Conservation (phyloP, 1,140 invertebrate genomes). For the Acarapis woodi region DNA sequence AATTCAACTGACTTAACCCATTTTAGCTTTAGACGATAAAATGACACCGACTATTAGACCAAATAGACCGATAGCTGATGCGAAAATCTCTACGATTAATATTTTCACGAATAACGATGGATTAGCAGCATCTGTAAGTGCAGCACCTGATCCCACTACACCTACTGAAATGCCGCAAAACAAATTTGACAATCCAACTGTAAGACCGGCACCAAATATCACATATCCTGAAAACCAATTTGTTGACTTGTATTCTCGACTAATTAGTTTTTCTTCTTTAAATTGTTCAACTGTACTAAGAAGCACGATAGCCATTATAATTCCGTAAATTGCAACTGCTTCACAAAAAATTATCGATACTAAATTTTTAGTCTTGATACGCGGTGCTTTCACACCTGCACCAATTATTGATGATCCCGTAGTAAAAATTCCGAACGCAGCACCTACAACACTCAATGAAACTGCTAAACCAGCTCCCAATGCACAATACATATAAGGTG, state of each 20-base stretch:
- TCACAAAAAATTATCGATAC: constrained; percentile 98
- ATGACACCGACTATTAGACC: constrained; percentile 93
- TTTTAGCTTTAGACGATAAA: constrained; percentile 33
- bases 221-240: constrained; percentile 29
- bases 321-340: constrained; percentile 93
- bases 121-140: constrained; percentile 80
- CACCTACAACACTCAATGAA: constrained; percentile 79
- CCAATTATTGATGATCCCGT: constrained; percentile 87
- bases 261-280: constrained; percentile 3
- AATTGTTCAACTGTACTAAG: constrained; percentile 34
- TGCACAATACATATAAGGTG: constrained; percentile 75
- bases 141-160: constrained; percentile 77
- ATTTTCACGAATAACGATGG: constrained; percentile 82
- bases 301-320: constrained; percentile 87
- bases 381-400: constrained; percentile 85
- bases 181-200: constrained; percentile 73
- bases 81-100: constrained; percentile 92
- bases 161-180: constrained; percentile 87
- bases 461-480: constrained; percentile 75
- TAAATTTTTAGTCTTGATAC: constrained; percentile 97
- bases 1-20: constrained; percentile 22
- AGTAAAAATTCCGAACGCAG: constrained; percentile 80
- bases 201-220: constrained; percentile 80
- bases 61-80: constrained; percentile 86
- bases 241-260: constrained; percentile 4